phyloP scores from a whole-genome alignment of 2,888 invertebrate genomes.

The Malthinus flaveolus region DNA sequence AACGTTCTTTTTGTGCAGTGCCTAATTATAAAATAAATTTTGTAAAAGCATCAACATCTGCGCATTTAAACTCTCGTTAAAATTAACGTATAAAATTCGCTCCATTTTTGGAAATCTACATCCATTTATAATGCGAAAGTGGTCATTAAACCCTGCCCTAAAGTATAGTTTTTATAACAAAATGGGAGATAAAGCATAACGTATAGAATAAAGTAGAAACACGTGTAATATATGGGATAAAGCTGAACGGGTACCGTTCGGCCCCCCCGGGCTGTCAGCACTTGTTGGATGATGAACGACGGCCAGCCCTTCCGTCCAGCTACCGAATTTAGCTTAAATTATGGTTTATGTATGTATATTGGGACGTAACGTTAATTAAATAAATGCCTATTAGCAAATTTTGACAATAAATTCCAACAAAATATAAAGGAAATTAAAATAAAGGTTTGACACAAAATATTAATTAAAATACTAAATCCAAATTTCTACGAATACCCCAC shows the following conservation, averaged over 20 bases:
- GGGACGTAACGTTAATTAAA: constrained; percentile 14
- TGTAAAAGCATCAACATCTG: constrained; percentile 6
- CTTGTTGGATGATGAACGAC: constrained; percentile 28
- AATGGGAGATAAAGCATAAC: constrained; percentile 9
- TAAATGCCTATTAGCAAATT: constrained; percentile 6
- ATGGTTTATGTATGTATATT: constrained; percentile 21
- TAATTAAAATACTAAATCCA: too few species aligned
- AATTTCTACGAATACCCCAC: too few species aligned
- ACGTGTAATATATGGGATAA: constrained; percentile 40
- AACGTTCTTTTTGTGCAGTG: too few species aligned
- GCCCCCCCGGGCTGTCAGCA: constrained; percentile 30
- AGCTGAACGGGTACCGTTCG: constrained; percentile 15
- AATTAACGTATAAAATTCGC: constrained; percentile 15
- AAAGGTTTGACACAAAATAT: too few species aligned
- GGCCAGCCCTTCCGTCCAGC: constrained; percentile 27
- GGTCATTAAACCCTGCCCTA: constrained; percentile 20
- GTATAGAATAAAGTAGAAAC: constrained; percentile 40
- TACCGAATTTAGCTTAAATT: constrained; percentile 27
- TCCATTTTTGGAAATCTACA: constrained; percentile 15
- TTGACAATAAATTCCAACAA: not conserved
- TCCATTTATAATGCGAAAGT: constrained; percentile 22
- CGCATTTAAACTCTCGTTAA: constrained; percentile 23
- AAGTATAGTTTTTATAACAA: constrained; percentile 21
- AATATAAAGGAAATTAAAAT: too few species aligned
- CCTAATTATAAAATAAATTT: constrained; percentile 4